Conservation (phyloP, 2,888 invertebrate species). For the Catotricha subobsoleta region DNA sequence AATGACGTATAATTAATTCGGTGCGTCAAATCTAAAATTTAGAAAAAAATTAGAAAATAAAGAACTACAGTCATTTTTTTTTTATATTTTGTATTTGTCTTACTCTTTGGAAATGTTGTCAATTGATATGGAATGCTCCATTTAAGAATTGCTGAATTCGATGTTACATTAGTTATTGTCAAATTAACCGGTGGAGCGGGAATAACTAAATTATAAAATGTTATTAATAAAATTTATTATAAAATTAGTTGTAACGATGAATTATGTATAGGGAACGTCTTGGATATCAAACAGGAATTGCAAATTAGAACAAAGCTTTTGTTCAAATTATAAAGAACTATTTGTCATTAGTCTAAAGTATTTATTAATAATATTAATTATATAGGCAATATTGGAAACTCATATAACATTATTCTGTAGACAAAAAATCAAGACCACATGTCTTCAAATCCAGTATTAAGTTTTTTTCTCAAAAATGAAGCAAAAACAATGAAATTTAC, state of each 20-base stretch:
- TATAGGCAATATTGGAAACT: no score
- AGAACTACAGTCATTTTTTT: not conserved
- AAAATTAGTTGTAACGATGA: not conserved
- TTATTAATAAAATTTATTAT: not conserved
- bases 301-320: no score
- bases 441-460: no score
- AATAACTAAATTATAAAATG: conserved; percentile 1
- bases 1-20: not conserved
- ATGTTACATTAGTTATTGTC: conserved; percentile 14
- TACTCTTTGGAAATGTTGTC: conserved; percentile 1
- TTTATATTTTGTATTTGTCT: not conserved
- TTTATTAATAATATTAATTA: no score
- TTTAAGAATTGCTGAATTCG: conserved; percentile 17
- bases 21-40: not conserved
- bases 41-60: not conserved
- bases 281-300: no score
- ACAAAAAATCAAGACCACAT: no score
- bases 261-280: no score
- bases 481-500: no score
- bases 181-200: not conserved
- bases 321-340: no score
- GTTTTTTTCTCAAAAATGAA: no score
- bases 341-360: no score
- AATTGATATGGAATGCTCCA: conserved; percentile 17
- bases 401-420: no score